These are phyloP conservation scores for Harlomillsia oculata DNA, from an alignment of 1,140 invertebrate genomes.

Conservation along the genomic window DNA sequence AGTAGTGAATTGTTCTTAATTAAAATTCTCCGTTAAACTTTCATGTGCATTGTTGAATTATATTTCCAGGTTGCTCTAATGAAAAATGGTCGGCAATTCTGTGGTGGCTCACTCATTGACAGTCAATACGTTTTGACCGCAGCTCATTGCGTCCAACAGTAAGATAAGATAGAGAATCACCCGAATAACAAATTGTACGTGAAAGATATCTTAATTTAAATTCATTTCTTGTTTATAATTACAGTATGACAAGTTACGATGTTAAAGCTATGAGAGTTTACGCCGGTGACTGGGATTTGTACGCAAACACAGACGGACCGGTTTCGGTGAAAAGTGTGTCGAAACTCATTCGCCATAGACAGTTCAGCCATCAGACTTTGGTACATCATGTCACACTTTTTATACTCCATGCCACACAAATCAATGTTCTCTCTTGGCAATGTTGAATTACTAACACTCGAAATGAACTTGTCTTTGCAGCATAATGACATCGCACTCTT, in stretches of 20 bases:
- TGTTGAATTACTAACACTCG: too few species aligned
- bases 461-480: slow-evolving; percentile 1
- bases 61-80: slow-evolving; percentile 23
- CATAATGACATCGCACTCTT: slow-evolving; percentile 28
- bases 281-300: slow-evolving; percentile 24
- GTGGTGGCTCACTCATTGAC: slow-evolving; percentile 27
- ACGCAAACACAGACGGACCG: slow-evolving; percentile 21
- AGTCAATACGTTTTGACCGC: slow-evolving; percentile 17
- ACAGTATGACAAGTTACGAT: slow-evolving; percentile 15
- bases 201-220: too few species aligned
- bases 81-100: slow-evolving; percentile 22
- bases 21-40: too few species aligned
- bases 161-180: too few species aligned
- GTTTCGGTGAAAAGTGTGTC: slow-evolving; percentile 13
- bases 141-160: slow-evolving; percentile 15
- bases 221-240: too few species aligned
- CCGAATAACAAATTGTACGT: too few species aligned
- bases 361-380: slow-evolving; percentile 21
- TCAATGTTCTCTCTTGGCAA: not conserved
- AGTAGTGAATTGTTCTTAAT: too few species aligned
- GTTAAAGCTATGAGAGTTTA: slow-evolving; percentile 10
- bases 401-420: not conserved
- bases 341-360: slow-evolving; percentile 18
- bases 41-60: slow-evolving; percentile 4
- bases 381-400: not conserved